phyloP scores from a whole-genome alignment of 2,113 vertebrate species.

The Scomber scombrus region DNA sequence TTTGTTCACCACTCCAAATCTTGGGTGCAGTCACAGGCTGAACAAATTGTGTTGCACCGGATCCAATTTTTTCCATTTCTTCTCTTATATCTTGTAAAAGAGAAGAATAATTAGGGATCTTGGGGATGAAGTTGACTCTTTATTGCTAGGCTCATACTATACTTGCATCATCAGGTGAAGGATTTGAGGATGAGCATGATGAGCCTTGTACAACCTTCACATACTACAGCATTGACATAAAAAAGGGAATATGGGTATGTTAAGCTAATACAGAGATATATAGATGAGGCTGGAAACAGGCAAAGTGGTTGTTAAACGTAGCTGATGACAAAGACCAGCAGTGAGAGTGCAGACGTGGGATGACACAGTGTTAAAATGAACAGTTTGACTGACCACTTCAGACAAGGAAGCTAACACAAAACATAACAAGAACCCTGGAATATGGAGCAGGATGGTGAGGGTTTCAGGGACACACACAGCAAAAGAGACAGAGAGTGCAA shows the following conservation, averaged over 20 bases:
- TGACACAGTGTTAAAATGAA: conserved; percentile 11
- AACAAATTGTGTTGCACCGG: neutral
- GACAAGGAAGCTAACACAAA: conserved; percentile 40
- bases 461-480: conserved; percentile 21
- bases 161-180: conserved; percentile 42
- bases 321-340: conserved; percentile 15
- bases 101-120: conserved; percentile 23
- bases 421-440: conserved; percentile 25
- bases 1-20: neutral
- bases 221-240: neutral
- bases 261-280: neutral
- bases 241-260: neutral
- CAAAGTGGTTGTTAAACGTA: neutral
- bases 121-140: conserved; percentile 9
- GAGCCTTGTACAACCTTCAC: conserved; percentile 13
- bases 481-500: conserved; percentile 2
- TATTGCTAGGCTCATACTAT: conserved; percentile 12
- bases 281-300: neutral
- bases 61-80: neutral
- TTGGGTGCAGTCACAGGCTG: neutral
- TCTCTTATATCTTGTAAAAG: conserved; percentile 16
- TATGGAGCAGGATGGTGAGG: conserved; percentile 6
- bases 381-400: conserved; percentile 49
- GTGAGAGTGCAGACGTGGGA: neutral
- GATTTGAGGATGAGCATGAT: conserved; percentile 32